A percentile compares a stretch with the other conserved stretches of the same genome.
These are phyloP conservation scores for Leuciscus waleckii DNA, from an alignment of 2,797 vertebrate species.

Conservation along the genomic window DNA sequence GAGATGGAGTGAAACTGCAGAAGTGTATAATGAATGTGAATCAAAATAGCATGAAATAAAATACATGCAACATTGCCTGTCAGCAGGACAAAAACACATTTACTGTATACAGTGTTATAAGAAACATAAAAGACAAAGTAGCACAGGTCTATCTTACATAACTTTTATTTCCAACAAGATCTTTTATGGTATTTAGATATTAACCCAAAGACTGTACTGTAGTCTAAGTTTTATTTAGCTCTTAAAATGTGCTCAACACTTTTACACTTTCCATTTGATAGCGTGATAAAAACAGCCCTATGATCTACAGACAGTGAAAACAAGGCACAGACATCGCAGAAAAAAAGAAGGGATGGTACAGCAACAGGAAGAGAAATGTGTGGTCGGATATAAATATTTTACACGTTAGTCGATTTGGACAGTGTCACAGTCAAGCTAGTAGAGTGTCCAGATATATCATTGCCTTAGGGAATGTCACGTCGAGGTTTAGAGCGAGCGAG, in stretches of 20 bases:
- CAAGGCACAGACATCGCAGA: slow-evolving; percentile 48
- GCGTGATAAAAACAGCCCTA: slow-evolving; percentile 55
- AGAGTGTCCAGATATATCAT: not conserved
- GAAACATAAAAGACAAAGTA: not conserved
- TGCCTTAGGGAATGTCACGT: not conserved
- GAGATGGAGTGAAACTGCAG: not conserved
- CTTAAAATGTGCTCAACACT: slow-evolving; percentile 43
- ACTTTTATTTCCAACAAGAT: slow-evolving; percentile 58
- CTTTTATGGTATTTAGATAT: slow-evolving; percentile 41
- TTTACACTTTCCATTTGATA: slow-evolving; percentile 48
- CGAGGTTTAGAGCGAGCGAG: slow-evolving; percentile 34
- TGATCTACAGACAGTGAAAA: slow-evolving; percentile 55
- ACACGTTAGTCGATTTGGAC: slow-evolving; percentile 54
- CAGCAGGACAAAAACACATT: not conserved
- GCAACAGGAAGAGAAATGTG: slow-evolving; percentile 30
- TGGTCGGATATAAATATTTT: slow-evolving; percentile 32
- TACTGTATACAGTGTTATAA: not conserved
- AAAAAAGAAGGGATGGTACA: slow-evolving; percentile 39
- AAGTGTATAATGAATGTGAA: not conserved
- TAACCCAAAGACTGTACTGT: slow-evolving; percentile 36
- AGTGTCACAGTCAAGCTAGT: slow-evolving; percentile 52
- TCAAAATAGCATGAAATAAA: not conserved
- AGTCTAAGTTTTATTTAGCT: slow-evolving; percentile 33
- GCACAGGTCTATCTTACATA: slow-evolving; percentile 36
- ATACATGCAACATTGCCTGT: not conserved